A percentile compares a stretch with the other conserved stretches of the same genome.
phyloP scores from a whole-genome alignment of 2,113 vertebrate genomes.

The Dolichotis patagonum region DNA sequence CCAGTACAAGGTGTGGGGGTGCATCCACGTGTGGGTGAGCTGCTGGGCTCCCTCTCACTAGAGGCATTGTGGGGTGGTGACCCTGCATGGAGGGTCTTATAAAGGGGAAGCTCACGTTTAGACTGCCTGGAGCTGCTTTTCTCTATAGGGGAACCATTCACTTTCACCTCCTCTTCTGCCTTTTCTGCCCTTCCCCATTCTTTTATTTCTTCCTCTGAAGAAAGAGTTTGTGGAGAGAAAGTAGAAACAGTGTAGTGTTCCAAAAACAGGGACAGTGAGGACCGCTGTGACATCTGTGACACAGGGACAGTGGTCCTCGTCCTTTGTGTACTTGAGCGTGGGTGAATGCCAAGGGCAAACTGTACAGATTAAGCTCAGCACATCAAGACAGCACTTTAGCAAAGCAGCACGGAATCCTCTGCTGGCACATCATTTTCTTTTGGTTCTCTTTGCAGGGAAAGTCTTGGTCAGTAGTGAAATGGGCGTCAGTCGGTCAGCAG shows the following conservation, averaged over 20 bases:
- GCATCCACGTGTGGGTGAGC: neutral
- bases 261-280: neutral
- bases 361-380: neutral
- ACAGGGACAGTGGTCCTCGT: accelerated
- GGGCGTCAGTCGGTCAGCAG: constrained; percentile 95
- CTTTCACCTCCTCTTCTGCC: neutral
- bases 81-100: neutral
- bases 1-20: neutral
- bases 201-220: neutral
- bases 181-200: neutral
- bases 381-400: neutral
- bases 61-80: neutral
- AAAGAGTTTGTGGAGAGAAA: neutral
- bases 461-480: constrained; percentile 97
- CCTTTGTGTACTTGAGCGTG: too few relatives aligned
- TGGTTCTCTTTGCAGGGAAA: constrained; percentile 88
- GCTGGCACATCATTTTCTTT: accelerated
- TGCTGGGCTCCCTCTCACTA: accelerated
- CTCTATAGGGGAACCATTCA: accelerated
- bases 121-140: neutral
- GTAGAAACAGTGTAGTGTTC: neutral
- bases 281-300: accelerated
- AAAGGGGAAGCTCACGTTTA: neutral
- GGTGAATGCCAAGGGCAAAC: neutral
- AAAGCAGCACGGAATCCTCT: accelerated